These are phyloP conservation scores for Patella ulyssiponensis DNA, from an alignment of 2,888 invertebrate genomes.

Conservation along the genomic window DNA sequence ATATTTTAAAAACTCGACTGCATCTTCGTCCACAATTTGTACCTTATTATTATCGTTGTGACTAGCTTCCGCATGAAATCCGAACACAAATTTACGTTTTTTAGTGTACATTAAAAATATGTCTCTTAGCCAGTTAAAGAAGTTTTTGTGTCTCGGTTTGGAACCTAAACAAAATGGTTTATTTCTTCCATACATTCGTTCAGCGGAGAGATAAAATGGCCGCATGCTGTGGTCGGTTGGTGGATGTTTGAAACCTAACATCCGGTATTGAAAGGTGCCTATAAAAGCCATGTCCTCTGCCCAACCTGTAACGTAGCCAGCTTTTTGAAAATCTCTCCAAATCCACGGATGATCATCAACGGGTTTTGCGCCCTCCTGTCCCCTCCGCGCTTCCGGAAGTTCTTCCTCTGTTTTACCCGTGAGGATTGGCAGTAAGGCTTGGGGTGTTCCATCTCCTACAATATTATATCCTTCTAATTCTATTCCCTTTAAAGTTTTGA, in stretches of 20 bases:
- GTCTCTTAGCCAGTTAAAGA: slow-evolving; percentile 73
- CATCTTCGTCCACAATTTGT: slow-evolving; percentile 83
- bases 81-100: slow-evolving; percentile 86
- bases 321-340: slow-evolving; percentile 82
- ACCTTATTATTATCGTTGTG: slow-evolving; percentile 89
- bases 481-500: slow-evolving; percentile 56
- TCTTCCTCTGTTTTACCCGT: slow-evolving; percentile 87
- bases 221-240: slow-evolving; percentile 94
- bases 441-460: slow-evolving; percentile 73
- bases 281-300: slow-evolving; percentile 88
- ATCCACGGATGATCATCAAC: slow-evolving; percentile 88
- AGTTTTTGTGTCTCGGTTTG: slow-evolving; percentile 78
- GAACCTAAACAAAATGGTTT: slow-evolving; percentile 79
- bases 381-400: slow-evolving; percentile 85
- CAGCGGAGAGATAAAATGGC: slow-evolving; percentile 80
- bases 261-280: slow-evolving; percentile 91
- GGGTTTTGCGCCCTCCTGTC: slow-evolving; percentile 77
- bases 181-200: slow-evolving; percentile 64
- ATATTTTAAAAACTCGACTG: slow-evolving; percentile 75
- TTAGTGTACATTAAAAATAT: slow-evolving; percentile 78
- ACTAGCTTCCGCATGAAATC: slow-evolving; percentile 90
- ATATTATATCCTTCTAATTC: slow-evolving; percentile 79
- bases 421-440: slow-evolving; percentile 87
- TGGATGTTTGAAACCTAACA: slow-evolving; percentile 86
- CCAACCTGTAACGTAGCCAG: slow-evolving; percentile 80